Percentiles rank a stretch among this genome's conserved stretches.
phyloP scores from a whole-genome alignment of 2,113 vertebrate genomes.

The Oenanthe melanoleuca region DNA sequence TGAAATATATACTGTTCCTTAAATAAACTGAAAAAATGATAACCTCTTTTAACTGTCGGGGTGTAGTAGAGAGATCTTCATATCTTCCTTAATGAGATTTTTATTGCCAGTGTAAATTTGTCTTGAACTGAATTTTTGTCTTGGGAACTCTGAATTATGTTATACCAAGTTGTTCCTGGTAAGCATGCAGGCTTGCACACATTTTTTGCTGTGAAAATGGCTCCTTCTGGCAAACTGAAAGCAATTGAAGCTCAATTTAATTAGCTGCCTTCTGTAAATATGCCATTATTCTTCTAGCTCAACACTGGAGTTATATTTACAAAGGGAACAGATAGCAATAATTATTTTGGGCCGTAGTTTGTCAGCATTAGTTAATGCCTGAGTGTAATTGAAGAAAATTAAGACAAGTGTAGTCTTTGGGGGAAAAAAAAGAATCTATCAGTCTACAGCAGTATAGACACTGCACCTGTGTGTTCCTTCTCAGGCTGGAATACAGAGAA shows the following conservation, averaged over 20 bases:
- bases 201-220: constrained; percentile 78
- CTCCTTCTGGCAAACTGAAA: constrained; percentile 81
- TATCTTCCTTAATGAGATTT: constrained; percentile 78
- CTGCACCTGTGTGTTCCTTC: constrained; percentile 11
- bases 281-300: constrained; percentile 76
- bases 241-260: constrained; percentile 80
- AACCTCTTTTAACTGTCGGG: constrained; percentile 61
- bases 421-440: not conserved
- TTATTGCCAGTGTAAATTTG: constrained; percentile 76
- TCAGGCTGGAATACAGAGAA: not conserved
- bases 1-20: constrained; percentile 70
- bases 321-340: constrained; percentile 77
- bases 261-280: constrained; percentile 82
- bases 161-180: constrained; percentile 68
- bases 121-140: constrained; percentile 78
- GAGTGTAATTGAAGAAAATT: constrained; percentile 74
- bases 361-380: constrained; percentile 83
- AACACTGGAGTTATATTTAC: constrained; percentile 76
- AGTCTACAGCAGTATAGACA: not conserved
- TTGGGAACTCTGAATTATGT: constrained; percentile 77
- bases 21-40: constrained; percentile 72
- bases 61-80: constrained; percentile 65
- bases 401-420: constrained; percentile 67
- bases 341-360: constrained; percentile 77
- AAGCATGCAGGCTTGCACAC: constrained; percentile 62